phyloP scores from a whole-genome alignment of 2,113 vertebrate genomes.

The Macrotis lagotis region DNA sequence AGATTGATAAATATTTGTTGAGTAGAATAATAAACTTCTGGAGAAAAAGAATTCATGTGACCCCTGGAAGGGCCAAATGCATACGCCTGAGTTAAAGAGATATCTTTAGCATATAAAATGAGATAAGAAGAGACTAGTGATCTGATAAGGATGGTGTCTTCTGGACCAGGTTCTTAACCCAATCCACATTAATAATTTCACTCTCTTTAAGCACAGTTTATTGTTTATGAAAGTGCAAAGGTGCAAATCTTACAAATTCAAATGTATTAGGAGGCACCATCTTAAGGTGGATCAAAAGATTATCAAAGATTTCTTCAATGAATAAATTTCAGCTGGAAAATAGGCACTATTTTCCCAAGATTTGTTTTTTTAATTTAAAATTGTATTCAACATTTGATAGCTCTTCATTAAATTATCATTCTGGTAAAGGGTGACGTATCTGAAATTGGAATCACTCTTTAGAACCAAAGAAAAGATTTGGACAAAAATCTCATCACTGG shows the following conservation, averaged over 20 bases:
- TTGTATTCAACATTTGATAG: not conserved
- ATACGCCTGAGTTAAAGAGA: too few species aligned
- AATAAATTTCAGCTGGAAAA: not conserved
- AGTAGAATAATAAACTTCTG: too few species aligned
- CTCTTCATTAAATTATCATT: not conserved
- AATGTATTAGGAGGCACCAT: not conserved
- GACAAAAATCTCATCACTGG: not conserved
- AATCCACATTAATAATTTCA: too few species aligned
- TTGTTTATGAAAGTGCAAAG: not conserved
- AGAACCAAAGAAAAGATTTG: not conserved
- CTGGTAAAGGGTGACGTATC: not conserved
- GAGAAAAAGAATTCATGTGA: too few species aligned
- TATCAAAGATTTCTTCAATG: not conserved
- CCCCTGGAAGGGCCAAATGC: too few species aligned
- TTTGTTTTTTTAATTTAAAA: not conserved
- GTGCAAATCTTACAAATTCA: not conserved
- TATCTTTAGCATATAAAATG: too few species aligned
- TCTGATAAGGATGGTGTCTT: too few species aligned
- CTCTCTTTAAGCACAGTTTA: not conserved
- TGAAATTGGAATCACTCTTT: not conserved
- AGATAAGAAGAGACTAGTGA: too few species aligned
- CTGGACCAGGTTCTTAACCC: too few species aligned
- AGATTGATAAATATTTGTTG: too few species aligned
- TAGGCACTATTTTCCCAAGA: not conserved
- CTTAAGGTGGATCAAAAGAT: not conserved